These are phyloP conservation scores for Perdita meconis DNA, from an alignment of 2,888 invertebrate genomes.

Conservation along the genomic window DNA sequence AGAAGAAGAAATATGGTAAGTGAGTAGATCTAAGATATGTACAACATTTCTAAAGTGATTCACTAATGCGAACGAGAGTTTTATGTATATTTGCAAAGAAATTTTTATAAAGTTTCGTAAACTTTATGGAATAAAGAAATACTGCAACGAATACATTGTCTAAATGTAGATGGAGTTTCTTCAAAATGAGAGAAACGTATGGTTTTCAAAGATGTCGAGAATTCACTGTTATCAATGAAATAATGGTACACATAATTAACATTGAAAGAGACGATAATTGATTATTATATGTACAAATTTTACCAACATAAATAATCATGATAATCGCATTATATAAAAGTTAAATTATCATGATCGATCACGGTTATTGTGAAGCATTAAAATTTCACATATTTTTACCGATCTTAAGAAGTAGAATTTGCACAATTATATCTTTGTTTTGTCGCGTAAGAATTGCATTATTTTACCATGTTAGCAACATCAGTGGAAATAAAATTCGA, in stretches of 20 bases:
- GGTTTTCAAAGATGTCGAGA: constrained; percentile 17
- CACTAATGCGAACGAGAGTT: constrained; percentile 1
- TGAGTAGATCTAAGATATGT: constrained; percentile 39
- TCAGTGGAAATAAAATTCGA: not conserved
- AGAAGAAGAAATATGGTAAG: constrained; percentile 38
- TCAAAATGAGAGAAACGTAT: constrained; percentile 23
- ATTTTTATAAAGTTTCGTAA: constrained; percentile 21
- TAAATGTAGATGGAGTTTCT: constrained; percentile 6
- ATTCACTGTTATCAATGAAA: constrained; percentile 30
- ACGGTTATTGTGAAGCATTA: constrained; percentile 2
- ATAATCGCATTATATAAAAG: not conserved
- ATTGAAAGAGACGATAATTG: constrained; percentile 15
- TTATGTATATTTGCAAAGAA: constrained; percentile 30
- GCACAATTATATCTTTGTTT: not conserved
- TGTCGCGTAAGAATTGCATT: not conserved
- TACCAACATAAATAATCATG: constrained; percentile 11
- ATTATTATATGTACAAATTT: constrained; percentile 11
- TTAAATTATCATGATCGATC: not conserved
- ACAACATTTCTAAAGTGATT: constrained; percentile 34
- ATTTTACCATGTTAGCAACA: constrained; percentile 9
- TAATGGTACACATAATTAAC: constrained; percentile 25
- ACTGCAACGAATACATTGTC: constrained; percentile 14
- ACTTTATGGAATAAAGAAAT: constrained; percentile 15
- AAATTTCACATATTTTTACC: constrained; percentile 12
- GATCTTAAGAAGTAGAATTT: constrained; percentile 1